These are phyloP conservation scores for Mungos mungo DNA, from an alignment of 2,113 vertebrate genomes.

Conservation along the genomic window DNA sequence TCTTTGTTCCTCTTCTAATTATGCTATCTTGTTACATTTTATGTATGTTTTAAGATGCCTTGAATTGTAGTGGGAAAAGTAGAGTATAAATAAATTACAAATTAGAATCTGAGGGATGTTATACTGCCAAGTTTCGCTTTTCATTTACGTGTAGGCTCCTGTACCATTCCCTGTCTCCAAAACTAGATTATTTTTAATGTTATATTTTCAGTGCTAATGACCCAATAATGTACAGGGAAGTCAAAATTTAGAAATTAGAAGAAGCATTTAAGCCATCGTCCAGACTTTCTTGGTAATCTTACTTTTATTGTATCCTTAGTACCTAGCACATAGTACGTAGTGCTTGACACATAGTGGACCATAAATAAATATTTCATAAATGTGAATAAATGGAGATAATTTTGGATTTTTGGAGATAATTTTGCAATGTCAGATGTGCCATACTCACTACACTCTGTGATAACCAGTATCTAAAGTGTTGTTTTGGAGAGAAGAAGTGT, in stretches of 20 bases:
- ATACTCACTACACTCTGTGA: not conserved
- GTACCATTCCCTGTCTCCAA: not conserved
- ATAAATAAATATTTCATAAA: conserved; percentile 29
- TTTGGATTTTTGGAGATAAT: not conserved
- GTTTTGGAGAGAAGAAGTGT: conserved; percentile 32
- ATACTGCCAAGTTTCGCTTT: not conserved
- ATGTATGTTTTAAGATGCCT: not conserved
- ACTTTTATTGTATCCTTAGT: not conserved
- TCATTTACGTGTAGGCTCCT: not conserved
- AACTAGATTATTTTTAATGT: conserved; percentile 38
- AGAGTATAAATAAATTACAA: not conserved
- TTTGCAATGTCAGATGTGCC: conserved; percentile 6
- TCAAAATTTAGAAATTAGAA: not conserved
- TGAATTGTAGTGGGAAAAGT: conserved; percentile 43
- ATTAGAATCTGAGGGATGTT: not conserved
- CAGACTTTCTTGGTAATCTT: conserved; percentile 32
- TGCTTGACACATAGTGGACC: not conserved
- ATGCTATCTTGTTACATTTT: not conserved
- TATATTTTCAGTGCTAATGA: conserved; percentile 33
- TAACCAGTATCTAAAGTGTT: not conserved
- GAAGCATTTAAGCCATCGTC: not conserved
- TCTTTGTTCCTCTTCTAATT: conserved; percentile 43
- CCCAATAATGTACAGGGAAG: not conserved
- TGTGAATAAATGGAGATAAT: not conserved
- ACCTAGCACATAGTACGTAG: not conserved